phyloP scores from a whole-genome alignment of 2,888 invertebrate genomes.

The Dermolepida albohirtum region DNA sequence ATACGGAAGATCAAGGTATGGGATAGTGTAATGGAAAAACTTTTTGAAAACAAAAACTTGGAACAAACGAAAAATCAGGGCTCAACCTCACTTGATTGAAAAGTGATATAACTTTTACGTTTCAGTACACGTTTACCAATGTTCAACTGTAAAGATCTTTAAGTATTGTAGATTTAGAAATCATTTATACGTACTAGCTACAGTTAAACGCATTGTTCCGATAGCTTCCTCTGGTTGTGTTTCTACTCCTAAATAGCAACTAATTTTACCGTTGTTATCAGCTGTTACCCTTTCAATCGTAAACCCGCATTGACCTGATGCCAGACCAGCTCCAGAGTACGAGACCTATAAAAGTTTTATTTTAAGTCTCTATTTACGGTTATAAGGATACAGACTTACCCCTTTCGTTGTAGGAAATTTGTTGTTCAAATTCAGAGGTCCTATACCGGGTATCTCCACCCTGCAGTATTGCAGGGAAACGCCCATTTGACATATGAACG shows the following conservation, averaged over 20 bases:
- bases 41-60: too few relatives aligned
- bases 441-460: slow-evolving; percentile 67
- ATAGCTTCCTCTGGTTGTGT: slow-evolving; percentile 70
- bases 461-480: slow-evolving; percentile 72
- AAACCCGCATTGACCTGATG: slow-evolving; percentile 79
- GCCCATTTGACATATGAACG: slow-evolving; percentile 71
- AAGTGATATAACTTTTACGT: too few relatives aligned
- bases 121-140: too few relatives aligned
- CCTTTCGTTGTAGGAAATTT: slow-evolving; percentile 56
- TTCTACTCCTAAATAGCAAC: slow-evolving; percentile 73
- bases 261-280: slow-evolving; percentile 77
- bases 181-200: slow-evolving; percentile 79
- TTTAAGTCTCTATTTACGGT: slow-evolving; percentile 1
- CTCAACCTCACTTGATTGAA: too few relatives aligned
- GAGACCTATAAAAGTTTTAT: slow-evolving; percentile 53
- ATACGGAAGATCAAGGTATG: too few relatives aligned
- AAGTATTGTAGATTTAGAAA: too few relatives aligned
- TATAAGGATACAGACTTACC: slow-evolving; percentile 58
- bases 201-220: slow-evolving; percentile 73
- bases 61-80: too few relatives aligned
- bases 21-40: too few relatives aligned
- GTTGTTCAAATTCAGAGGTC: slow-evolving; percentile 66
- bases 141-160: too few relatives aligned
- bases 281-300: slow-evolving; percentile 73
- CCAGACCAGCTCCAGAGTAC: slow-evolving; percentile 67